phyloP scores from a whole-genome alignment of 2,113 vertebrate genomes.

The Heptranchias perlo region DNA sequence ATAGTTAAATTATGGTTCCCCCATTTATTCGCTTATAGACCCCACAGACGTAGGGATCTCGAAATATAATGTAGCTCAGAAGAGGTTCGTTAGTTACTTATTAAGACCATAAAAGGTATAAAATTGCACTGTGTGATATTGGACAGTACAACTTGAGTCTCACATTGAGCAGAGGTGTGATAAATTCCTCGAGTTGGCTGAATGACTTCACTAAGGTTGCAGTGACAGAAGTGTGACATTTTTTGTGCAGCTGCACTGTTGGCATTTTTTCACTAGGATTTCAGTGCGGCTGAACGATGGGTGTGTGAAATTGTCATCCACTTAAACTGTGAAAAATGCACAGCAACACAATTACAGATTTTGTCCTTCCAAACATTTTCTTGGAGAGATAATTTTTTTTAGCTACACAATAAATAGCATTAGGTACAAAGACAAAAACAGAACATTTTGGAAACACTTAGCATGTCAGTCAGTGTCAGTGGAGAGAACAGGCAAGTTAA shows the following conservation, averaged over 20 bases:
- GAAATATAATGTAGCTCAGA: neutral
- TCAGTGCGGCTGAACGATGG: neutral
- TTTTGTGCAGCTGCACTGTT: neutral
- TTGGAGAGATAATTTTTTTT: neutral
- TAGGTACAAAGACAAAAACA: neutral
- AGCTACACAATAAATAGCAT: neutral
- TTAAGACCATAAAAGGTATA: neutral
- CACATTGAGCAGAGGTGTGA: neutral
- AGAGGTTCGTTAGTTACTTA: neutral
- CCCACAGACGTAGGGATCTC: neutral
- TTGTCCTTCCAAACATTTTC: neutral
- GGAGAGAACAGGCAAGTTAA: neutral
- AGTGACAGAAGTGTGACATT: slow-evolving; percentile 31
- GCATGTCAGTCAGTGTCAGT: neutral
- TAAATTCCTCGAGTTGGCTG: slow-evolving; percentile 9
- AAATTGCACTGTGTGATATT: neutral
- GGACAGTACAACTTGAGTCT: neutral
- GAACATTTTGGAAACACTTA: neutral
- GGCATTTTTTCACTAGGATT: neutral
- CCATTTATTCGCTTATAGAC: neutral
- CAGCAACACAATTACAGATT: neutral
- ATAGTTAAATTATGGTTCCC: neutral
- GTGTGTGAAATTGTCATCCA: neutral
- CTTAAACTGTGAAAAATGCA: slow-evolving; percentile 4
- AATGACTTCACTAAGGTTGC: neutral